Evolutionary conservation across 2,797 vertebrate genomes (phyloP).

Genomic region (Xyrichtys novacula): DNA sequence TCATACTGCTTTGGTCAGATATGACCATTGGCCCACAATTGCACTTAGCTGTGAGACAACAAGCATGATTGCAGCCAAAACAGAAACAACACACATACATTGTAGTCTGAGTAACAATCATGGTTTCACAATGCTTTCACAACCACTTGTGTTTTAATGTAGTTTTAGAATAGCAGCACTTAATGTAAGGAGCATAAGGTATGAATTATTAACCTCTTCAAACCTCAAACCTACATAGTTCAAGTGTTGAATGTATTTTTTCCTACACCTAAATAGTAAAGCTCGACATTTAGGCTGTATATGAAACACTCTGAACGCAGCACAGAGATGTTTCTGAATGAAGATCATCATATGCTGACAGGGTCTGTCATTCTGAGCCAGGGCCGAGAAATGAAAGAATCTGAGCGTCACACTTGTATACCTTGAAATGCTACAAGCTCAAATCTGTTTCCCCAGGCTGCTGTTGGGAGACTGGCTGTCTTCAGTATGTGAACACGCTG

Average conservation of each 20-base stretch:
- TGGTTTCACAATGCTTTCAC: too few relatives aligned
- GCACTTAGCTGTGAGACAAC: background rate
- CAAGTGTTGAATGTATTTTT: too few relatives aligned
- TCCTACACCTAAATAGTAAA: background rate
- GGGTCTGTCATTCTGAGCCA: background rate
- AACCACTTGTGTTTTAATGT: too few relatives aligned
- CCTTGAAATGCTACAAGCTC: constrained; percentile 7
- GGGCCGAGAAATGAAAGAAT: background rate
- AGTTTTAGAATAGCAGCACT: too few relatives aligned
- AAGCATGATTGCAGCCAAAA: background rate
- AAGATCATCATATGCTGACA: background rate
- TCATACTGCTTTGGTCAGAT: background rate
- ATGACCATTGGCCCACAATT: background rate
- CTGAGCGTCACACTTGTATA: background rate
- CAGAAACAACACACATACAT: background rate
- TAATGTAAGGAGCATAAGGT: too few relatives aligned
- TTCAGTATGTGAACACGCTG: constrained; percentile 26
- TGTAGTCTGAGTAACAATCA: too few relatives aligned
- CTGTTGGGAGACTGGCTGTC: constrained; percentile 22
- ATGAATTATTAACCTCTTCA: too few relatives aligned
- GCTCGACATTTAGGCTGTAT: background rate
- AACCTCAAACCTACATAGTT: too few relatives aligned
- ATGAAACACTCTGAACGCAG: background rate
- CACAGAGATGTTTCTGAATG: background rate
- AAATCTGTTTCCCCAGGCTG: constrained; percentile 25